A percentile compares a stretch with the other conserved stretches of the same genome.
Conservation (phyloP, 2,797 vertebrate species). For the Parotocinclus haroldoi region DNA sequence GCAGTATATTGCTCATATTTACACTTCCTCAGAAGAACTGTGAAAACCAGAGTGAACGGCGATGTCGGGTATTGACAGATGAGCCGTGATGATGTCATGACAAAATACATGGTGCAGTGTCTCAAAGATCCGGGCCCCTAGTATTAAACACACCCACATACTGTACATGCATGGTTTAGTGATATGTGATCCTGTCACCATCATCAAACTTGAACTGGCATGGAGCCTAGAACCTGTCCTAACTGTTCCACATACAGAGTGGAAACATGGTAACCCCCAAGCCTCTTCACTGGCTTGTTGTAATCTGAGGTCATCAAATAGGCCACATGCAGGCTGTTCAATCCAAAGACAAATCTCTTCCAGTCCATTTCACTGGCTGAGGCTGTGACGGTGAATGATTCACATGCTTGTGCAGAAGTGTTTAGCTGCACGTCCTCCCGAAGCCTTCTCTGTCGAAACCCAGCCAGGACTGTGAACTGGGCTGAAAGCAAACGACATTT, state of each 20-base stretch:
- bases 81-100: neutral
- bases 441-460: slow-evolving; percentile 31
- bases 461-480: slow-evolving; percentile 1
- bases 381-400: slow-evolving; percentile 13
- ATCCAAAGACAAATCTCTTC: slow-evolving; percentile 7
- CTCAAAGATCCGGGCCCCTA: neutral
- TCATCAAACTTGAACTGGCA: slow-evolving; percentile 27
- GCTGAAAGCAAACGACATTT: slow-evolving; percentile 10
- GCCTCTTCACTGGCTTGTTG: neutral
- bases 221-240: slow-evolving; percentile 19
- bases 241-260: slow-evolving; percentile 10
- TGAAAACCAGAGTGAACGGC: neutral
- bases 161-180: slow-evolving; percentile 8
- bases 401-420: slow-evolving; percentile 5
- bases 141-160: neutral
- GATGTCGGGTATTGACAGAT: neutral
- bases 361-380: slow-evolving; percentile 8
- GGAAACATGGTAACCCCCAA: slow-evolving; percentile 2
- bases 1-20: neutral
- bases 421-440: slow-evolving; percentile 10
- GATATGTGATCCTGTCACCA: slow-evolving; percentile 34
- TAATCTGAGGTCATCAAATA: slow-evolving; percentile 8
- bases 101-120: neutral
- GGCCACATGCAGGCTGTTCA: neutral
- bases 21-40: slow-evolving; percentile 13